Conservation (phyloP, 2,113 vertebrate genomes). For the Alligator mississippiensis region DNA sequence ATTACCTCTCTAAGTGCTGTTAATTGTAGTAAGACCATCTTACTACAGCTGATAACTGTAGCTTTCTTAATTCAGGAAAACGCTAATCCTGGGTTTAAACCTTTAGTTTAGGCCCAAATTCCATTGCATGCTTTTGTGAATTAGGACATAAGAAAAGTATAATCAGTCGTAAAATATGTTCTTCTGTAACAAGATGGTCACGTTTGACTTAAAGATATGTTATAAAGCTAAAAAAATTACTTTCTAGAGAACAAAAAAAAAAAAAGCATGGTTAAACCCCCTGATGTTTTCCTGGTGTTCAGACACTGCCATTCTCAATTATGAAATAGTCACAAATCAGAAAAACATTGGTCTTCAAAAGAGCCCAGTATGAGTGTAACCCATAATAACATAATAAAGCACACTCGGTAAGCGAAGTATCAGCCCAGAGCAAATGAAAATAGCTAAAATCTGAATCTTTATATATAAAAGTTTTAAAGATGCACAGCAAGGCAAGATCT, state of each 20-base stretch:
- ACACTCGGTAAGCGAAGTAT: conserved; percentile 6
- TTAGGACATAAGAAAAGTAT: not conserved
- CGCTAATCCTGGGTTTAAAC: not conserved
- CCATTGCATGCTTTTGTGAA: not conserved
- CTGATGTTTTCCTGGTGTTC: not conserved
- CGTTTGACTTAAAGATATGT: not conserved
- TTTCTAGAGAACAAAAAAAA: not conserved
- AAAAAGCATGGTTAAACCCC: not conserved
- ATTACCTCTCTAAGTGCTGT: not conserved
- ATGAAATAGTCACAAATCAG: conserved; percentile 17
- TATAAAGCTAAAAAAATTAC: not conserved
- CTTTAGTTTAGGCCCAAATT: not conserved
- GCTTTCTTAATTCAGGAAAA: fast-evolving
- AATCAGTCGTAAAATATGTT: not conserved
- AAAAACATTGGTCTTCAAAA: not conserved
- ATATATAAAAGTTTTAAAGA: not conserved
- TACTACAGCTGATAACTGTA: not conserved
- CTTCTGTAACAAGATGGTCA: not conserved
- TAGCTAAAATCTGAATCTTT: not conserved
- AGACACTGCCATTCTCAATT: not conserved
- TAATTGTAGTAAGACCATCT: not conserved
- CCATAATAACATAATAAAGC: not conserved
- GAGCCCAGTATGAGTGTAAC: not conserved
- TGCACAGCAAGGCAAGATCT: not conserved
- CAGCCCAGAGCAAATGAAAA: not conserved